A percentile compares a stretch with the other conserved stretches of the same genome.
These are phyloP conservation scores for Megalopta genalis DNA, from an alignment of 1,140 invertebrate genomes.

Conservation along the genomic window DNA sequence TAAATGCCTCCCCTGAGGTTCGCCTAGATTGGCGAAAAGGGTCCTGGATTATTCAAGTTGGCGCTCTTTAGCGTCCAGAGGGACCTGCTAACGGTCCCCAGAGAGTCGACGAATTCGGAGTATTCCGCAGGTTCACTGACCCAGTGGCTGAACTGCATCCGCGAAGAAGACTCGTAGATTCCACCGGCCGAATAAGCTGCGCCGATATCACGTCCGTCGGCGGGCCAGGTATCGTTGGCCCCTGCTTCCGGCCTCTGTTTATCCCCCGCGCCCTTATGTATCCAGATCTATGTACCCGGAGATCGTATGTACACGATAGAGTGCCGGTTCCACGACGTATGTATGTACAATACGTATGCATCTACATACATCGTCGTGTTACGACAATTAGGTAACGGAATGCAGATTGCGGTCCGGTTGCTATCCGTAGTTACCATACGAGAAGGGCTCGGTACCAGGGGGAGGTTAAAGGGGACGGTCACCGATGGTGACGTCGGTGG, in stretches of 20 bases:
- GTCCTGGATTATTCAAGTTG: conserved; percentile 9
- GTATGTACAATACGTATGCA: conserved; percentile 44
- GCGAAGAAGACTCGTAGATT: conserved; percentile 39
- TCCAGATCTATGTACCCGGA: not conserved
- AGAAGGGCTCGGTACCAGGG: conserved; percentile 40
- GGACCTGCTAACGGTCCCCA: not conserved
- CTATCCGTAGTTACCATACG: conserved; percentile 73
- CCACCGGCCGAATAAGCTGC: conserved; percentile 34
- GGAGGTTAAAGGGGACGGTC: conserved; percentile 55
- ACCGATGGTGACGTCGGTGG: conserved; percentile 54
- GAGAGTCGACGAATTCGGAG: conserved; percentile 31
- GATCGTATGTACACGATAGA: conserved; percentile 25
- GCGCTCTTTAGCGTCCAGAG: not conserved
- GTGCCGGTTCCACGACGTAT: conserved; percentile 25
- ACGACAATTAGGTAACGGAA: conserved; percentile 75
- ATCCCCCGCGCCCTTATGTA: not conserved
- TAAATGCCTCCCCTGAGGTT: too few relatives aligned
- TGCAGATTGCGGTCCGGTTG: conserved; percentile 72
- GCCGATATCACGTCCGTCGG: conserved; percentile 29
- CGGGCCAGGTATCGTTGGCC: conserved; percentile 3
- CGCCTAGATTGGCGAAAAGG: not conserved
- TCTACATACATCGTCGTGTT: conserved; percentile 67
- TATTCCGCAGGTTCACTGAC: conserved; percentile 19
- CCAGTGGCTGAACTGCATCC: conserved; percentile 34
- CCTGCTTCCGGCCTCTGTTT: conserved; percentile 16